Percentiles rank a stretch among this genome's conserved stretches.
These are phyloP conservation scores for Antheraea pernyi DNA, from an alignment of 1,140 invertebrate species.

Conservation along the genomic window DNA sequence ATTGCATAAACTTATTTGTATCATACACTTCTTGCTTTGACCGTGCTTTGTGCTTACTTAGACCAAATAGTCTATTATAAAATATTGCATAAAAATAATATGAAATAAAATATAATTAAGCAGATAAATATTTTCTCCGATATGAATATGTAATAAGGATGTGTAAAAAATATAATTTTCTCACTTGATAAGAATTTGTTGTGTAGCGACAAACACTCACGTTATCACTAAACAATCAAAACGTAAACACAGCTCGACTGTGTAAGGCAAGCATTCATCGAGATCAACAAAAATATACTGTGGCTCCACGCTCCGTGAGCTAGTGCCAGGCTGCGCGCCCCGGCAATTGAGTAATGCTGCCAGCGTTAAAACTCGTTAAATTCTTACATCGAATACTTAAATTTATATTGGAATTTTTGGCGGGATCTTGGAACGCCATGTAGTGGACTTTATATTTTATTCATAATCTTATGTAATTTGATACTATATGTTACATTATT, in stretches of 20 bases:
- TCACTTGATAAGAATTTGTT: constrained; percentile 31
- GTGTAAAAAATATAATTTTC: constrained; percentile 12
- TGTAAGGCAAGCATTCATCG: constrained; percentile 24
- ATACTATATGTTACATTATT: too few relatives aligned
- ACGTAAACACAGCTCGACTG: constrained; percentile 30
- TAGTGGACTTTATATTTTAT: too few relatives aligned
- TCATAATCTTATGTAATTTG: too few relatives aligned
- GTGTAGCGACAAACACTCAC: constrained; percentile 31
- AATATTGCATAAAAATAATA: constrained; percentile 1
- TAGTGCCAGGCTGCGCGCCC: constrained; percentile 5
- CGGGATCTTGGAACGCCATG: too few relatives aligned
- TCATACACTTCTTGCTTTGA: neutral
- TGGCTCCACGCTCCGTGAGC: constrained; percentile 1
- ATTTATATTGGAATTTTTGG: too few relatives aligned
- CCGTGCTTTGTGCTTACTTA: too few relatives aligned
- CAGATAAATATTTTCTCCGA: neutral
- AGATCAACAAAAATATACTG: constrained; percentile 37
- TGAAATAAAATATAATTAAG: neutral
- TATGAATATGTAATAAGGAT: neutral
- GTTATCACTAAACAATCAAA: constrained; percentile 40
- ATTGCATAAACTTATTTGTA: too few relatives aligned
- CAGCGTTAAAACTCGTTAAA: constrained; percentile 13
- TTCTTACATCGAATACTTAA: neutral
- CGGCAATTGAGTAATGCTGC: constrained; percentile 32
- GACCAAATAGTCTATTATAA: neutral